Evolutionary conservation across 1,140 invertebrate species (phyloP).

Genomic region (Eurytemora carolleeae): DNA sequence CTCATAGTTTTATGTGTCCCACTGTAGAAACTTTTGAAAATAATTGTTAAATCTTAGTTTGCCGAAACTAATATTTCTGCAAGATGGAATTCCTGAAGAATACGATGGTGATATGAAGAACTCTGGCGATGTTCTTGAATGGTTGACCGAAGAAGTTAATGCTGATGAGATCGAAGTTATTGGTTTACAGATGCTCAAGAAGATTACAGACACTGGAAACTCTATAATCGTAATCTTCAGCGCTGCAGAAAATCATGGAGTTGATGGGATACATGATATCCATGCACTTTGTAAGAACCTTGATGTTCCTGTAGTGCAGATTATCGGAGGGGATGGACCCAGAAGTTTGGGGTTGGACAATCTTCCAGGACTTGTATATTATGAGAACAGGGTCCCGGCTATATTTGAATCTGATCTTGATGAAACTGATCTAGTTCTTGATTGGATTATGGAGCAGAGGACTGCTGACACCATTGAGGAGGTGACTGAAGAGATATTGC

Average conservation of each 20-base stretch:
- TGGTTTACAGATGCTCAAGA: slow-evolving; percentile 3
- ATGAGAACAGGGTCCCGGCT: slow-evolving; percentile 74
- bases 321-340: slow-evolving; percentile 69
- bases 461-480: slow-evolving; percentile 79
- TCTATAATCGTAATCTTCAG: slow-evolving; percentile 2
- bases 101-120: slow-evolving; percentile 1
- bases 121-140: neutral
- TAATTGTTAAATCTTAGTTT: neutral
- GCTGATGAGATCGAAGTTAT: slow-evolving; percentile 60
- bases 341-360: slow-evolving; percentile 67
- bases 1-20: no score
- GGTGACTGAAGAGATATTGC: slow-evolving; percentile 74
- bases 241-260: slow-evolving; percentile 33
- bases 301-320: slow-evolving; percentile 85
- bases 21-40: no score
- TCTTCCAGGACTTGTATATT: slow-evolving; percentile 57
- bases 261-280: slow-evolving; percentile 67
- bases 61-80: slow-evolving; percentile 69
- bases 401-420: slow-evolving; percentile 76
- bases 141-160: slow-evolving; percentile 37
- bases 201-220: neutral
- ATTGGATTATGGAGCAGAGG: slow-evolving; percentile 75
- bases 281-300: slow-evolving; percentile 79
- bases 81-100: slow-evolving; percentile 54
- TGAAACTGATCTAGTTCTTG: slow-evolving; percentile 72